Conservation (phyloP, 2,113 vertebrate species). For the Asarcornis scutulata region DNA sequence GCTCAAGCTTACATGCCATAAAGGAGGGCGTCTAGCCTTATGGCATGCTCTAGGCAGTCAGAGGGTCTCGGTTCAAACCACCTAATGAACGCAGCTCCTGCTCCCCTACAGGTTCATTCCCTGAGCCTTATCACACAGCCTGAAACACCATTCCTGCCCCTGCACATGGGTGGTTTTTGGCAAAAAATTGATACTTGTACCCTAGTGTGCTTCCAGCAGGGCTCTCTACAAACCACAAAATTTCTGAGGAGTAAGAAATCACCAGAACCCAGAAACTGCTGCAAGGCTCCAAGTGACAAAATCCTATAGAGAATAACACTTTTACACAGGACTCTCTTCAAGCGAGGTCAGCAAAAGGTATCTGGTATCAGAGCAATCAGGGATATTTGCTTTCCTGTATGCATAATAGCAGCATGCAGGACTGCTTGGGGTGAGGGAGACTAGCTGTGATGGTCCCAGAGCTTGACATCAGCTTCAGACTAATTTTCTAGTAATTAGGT, state of each 20-base stretch:
- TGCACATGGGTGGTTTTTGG: neutral
- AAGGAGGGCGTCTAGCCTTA: neutral
- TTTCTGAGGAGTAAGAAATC: slow-evolving; percentile 2
- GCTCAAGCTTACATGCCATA: neutral
- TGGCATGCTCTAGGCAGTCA: neutral
- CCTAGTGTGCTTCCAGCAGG: neutral
- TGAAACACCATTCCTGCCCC: neutral
- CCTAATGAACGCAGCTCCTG: neutral
- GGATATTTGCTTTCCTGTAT: neutral
- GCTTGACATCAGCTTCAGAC: neutral
- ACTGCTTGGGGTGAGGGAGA: neutral
- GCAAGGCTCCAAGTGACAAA: neutral
- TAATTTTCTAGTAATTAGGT: neutral
- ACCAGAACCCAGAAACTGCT: neutral
- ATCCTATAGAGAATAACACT: neutral
- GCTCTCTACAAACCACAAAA: neutral
- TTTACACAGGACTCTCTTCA: slow-evolving; percentile 10
- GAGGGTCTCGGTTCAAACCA: neutral
- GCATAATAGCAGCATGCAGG: neutral
- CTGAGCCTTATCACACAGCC: neutral
- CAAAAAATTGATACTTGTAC: neutral
- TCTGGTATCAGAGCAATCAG: neutral
- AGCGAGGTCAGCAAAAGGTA: neutral
- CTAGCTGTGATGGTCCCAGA: neutral
- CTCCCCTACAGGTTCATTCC: neutral